phyloP scores from a whole-genome alignment of 2,113 vertebrate species.

The Passerina amoena region DNA sequence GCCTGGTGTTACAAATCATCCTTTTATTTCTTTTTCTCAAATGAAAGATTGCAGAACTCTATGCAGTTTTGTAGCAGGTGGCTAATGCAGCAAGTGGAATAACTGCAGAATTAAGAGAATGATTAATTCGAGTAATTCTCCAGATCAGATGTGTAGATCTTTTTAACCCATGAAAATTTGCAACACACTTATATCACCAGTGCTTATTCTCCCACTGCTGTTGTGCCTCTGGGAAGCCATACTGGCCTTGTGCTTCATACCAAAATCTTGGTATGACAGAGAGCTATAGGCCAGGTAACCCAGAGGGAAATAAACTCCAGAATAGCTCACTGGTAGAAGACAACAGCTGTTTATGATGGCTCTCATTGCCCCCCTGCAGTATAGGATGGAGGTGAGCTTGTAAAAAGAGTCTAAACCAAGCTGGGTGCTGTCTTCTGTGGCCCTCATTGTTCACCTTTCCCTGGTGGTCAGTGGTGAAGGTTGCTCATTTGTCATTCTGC shows the following conservation, averaged over 20 bases:
- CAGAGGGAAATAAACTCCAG: neutral
- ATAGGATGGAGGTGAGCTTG: neutral
- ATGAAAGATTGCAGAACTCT: neutral
- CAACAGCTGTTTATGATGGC: neutral
- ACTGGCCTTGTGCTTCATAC: neutral
- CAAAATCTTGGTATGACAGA: neutral
- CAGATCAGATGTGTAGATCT: neutral
- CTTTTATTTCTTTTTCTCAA: neutral
- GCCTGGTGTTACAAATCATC: neutral
- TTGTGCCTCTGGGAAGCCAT: neutral
- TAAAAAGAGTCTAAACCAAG: neutral
- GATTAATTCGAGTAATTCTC: neutral
- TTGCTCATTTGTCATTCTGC: neutral
- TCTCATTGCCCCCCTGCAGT: rapidly evolving
- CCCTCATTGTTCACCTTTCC: neutral
- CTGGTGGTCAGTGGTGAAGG: neutral
- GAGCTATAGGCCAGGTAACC: neutral
- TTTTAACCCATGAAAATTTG: neutral
- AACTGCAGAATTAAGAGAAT: neutral
- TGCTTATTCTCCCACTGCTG: neutral
- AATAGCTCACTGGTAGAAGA: neutral
- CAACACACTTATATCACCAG: neutral
- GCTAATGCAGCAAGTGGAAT: neutral
- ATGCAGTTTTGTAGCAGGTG: neutral
- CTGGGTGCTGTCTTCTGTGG: neutral